Conservation (phyloP, 2,113 vertebrate species). For the Azemiops feae region DNA sequence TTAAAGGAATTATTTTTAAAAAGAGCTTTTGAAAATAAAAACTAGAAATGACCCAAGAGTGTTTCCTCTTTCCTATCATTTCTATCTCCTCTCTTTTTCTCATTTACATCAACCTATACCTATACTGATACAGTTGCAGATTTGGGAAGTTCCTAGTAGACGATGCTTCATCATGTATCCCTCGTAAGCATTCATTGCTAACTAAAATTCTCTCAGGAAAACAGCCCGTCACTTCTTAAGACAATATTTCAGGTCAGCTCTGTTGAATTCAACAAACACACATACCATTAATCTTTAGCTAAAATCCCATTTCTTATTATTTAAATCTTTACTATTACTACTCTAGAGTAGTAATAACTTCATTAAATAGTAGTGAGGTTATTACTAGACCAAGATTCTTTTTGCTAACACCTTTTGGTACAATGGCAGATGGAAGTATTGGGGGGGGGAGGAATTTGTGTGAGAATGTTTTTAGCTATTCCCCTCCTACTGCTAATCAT, state of each 20-base stretch:
- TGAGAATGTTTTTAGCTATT: neutral
- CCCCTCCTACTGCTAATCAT: neutral
- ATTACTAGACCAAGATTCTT: neutral
- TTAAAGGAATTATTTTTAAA: conserved; percentile 43
- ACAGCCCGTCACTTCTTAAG: neutral
- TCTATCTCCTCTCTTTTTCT: neutral
- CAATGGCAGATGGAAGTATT: neutral
- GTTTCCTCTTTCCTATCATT: neutral
- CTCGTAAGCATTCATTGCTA: neutral
- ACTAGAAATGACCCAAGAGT: conserved; percentile 47
- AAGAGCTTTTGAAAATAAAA: conserved; percentile 24
- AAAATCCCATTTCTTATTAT: neutral
- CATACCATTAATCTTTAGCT: neutral
- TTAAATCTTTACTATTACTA: neutral
- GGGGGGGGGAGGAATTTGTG: neutral
- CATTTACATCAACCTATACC: neutral
- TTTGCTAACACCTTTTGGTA: neutral
- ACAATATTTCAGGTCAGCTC: neutral
- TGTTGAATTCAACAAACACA: neutral
- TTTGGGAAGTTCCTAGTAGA: too few relatives aligned
- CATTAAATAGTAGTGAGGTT: neutral
- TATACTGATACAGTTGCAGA: neutral
- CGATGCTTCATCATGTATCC: neutral
- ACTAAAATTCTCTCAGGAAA: neutral
- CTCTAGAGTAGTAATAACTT: neutral